phyloP scores from a whole-genome alignment of 2,797 vertebrate genomes.

The Smutsia gigantea region DNA sequence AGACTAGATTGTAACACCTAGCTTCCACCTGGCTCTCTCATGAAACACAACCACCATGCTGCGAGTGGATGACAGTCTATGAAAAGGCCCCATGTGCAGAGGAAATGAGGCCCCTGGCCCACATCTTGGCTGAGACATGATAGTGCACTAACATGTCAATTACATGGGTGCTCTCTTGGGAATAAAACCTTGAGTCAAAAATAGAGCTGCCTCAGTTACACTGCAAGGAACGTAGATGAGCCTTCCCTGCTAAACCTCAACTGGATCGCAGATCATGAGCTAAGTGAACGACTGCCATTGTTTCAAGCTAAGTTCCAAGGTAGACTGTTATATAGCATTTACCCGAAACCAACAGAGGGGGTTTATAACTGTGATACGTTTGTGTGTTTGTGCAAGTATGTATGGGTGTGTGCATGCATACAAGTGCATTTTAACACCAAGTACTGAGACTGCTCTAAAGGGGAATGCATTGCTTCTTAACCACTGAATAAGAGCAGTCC shows the following conservation, averaged over 20 bases:
- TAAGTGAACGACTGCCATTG: background rate
- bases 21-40: background rate
- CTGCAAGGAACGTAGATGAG: background rate
- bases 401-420: fast-evolving
- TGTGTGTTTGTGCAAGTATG: background rate
- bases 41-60: background rate
- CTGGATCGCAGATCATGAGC: background rate
- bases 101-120: background rate
- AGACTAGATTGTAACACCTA: background rate
- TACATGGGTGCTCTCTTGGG: background rate
- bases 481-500: background rate
- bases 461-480: background rate
- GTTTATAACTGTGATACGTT: background rate
- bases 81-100: background rate
- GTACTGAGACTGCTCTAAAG: background rate
- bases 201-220: background rate
- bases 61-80: background rate
- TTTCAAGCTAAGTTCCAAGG: background rate
- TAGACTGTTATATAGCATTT: background rate
- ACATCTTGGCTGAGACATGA: background rate
- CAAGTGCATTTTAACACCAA: background rate
- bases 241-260: background rate
- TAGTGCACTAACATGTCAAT: background rate
- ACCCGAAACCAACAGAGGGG: background rate
- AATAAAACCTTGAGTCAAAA: background rate